These are phyloP conservation scores for Erythrocercus mccallii DNA, from an alignment of 2,113 vertebrate species.

Conservation along the genomic window DNA sequence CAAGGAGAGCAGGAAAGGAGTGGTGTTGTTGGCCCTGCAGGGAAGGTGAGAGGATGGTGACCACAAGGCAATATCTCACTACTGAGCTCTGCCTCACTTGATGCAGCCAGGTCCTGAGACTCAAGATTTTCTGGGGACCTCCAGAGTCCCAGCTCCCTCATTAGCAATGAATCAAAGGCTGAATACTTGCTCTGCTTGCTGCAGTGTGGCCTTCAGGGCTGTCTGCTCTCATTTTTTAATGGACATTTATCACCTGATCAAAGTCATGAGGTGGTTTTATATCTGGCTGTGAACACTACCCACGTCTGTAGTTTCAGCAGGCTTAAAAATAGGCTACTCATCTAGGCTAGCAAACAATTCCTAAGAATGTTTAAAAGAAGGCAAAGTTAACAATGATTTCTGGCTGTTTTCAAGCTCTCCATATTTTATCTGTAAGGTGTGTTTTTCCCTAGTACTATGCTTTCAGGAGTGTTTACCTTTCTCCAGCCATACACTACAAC, in stretches of 20 bases:
- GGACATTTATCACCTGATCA: not conserved
- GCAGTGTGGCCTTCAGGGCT: not conserved
- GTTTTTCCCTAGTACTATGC: not conserved
- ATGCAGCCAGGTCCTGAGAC: not conserved
- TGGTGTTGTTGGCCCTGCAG: not conserved
- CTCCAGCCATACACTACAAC: fast-evolving
- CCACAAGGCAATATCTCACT: not conserved
- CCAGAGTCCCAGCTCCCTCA: not conserved
- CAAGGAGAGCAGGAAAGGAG: not conserved
- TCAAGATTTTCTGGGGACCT: not conserved
- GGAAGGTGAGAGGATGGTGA: not conserved
- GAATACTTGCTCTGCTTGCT: not conserved
- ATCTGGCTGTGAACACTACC: not conserved
- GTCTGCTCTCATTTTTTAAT: not conserved
- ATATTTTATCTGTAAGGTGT: not conserved
- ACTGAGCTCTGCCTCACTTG: not conserved
- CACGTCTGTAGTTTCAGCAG: not conserved
- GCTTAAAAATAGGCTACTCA: not conserved
- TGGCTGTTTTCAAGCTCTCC: not conserved
- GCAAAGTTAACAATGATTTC: not conserved
- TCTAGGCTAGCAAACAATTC: not conserved
- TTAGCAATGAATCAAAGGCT: not conserved
- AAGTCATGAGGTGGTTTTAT: not conserved
- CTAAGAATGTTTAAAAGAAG: not conserved
- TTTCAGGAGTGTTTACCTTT: not conserved